These are phyloP conservation scores for Micrasema longulum DNA, from an alignment of 1,140 invertebrate genomes.

Conservation along the genomic window DNA sequence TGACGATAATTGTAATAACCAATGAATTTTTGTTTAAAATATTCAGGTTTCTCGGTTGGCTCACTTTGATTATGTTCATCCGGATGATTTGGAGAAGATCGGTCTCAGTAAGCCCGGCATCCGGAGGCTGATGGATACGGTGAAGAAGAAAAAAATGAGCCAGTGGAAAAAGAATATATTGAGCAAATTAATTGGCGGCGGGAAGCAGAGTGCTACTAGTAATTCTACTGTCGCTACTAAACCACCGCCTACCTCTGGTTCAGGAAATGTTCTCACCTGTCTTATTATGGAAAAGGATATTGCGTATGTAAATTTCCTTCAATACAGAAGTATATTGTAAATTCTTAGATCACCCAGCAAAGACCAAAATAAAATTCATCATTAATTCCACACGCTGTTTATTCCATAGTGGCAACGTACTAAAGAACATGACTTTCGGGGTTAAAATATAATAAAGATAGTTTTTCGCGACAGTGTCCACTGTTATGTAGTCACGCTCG, in stretches of 20 bases:
- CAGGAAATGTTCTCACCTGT: conserved; percentile 75
- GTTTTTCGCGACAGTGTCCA: no score
- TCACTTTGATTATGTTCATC: conserved; percentile 96
- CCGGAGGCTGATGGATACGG: conserved; percentile 88
- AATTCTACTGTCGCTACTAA: conserved; percentile 16
- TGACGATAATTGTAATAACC: no score
- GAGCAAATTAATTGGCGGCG: conserved; percentile 83
- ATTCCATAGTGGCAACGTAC: no score
- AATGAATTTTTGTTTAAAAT: background rate
- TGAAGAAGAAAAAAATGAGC: conserved; percentile 87
- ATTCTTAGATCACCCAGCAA: no score
- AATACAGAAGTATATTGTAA: no score
- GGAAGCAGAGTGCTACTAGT: conserved; percentile 45
- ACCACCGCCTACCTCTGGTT: conserved; percentile 18
- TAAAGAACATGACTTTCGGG: no score
- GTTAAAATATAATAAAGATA: no score
- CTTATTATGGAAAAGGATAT: conserved; percentile 90
- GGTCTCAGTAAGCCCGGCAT: conserved; percentile 94
- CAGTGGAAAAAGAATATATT: conserved; percentile 87
- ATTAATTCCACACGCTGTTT: no score
- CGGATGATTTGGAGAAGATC: conserved; percentile 94
- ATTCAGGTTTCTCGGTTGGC: conserved; percentile 82
- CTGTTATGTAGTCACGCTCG: no score
- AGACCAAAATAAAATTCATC: no score
- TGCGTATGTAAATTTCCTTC: conserved; percentile 60